Evolutionary conservation across 2,113 vertebrate genomes (phyloP).

Genomic region (Podocnemis expansa): DNA sequence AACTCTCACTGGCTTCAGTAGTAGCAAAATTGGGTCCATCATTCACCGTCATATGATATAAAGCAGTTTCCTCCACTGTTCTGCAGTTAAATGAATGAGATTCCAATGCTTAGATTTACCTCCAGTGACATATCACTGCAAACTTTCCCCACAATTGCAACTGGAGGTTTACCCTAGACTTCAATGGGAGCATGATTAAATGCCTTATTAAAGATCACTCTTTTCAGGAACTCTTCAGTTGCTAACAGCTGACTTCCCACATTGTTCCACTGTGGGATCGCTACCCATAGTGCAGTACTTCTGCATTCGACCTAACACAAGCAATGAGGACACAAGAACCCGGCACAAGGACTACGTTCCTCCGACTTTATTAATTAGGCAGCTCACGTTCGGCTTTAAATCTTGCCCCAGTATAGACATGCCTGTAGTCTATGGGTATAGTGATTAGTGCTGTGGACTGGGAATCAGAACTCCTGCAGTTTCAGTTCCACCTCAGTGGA

Average conservation of each 20-base stretch:
- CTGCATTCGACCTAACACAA: no score
- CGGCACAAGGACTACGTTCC: no score
- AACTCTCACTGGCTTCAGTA: neutral
- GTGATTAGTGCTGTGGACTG: neutral
- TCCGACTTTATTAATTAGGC: no score
- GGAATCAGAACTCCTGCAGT: neutral
- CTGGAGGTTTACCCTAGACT: slow-evolving; percentile 29
- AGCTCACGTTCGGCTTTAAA: no score
- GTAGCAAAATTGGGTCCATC: neutral
- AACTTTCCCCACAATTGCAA: neutral
- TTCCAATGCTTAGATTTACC: neutral
- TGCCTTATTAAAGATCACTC: neutral
- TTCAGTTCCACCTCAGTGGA: neutral
- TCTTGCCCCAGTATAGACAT: no score
- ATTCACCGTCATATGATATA: neutral
- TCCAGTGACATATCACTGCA: neutral
- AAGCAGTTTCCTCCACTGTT: neutral
- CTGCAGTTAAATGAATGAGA: neutral
- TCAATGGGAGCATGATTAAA: neutral
- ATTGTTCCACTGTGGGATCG: no score
- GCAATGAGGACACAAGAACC: no score
- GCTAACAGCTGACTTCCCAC: no score
- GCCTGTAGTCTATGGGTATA: neutral
- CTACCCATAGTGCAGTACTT: no score
- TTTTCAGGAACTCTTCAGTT: neutral